Evolutionary conservation across 1,140 invertebrate genomes (phyloP).

Genomic region (Papilio machaon): DNA sequence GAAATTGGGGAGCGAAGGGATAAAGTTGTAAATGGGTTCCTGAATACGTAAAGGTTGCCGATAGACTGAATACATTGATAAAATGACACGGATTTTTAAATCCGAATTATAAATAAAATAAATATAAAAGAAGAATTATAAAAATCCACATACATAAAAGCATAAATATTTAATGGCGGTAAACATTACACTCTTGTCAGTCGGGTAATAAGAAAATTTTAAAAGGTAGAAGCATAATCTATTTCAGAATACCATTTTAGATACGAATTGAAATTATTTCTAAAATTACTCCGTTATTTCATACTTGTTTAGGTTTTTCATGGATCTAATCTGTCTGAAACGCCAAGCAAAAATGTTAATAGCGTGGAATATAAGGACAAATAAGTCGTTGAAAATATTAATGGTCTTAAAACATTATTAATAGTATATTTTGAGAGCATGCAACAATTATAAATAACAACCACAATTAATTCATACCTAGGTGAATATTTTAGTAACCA

Average conservation of each 20-base stretch:
- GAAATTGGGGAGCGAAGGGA: slow-evolving; percentile 20
- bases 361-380: not conserved
- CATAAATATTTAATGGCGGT: no score
- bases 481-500: not conserved
- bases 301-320: not conserved
- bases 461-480: not conserved
- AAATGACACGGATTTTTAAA: slow-evolving; percentile 6
- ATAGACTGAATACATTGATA: slow-evolving; percentile 20
- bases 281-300: not conserved
- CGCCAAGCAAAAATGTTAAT: not conserved
- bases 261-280: not conserved
- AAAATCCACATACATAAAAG: not conserved
- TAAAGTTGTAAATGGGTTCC: slow-evolving; percentile 24
- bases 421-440: not conserved
- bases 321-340: not conserved
- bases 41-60: slow-evolving; percentile 16
- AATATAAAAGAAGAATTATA: no score
- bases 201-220: not conserved
- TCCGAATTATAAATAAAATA: no score
- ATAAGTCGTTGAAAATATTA: not conserved
- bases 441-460: not conserved
- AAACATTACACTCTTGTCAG: no score
- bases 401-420: not conserved
- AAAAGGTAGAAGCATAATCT: not conserved
- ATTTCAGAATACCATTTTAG: not conserved